Evolutionary conservation across 2,113 vertebrate species (phyloP).

Genomic region (Galemys pyrenaicus): DNA sequence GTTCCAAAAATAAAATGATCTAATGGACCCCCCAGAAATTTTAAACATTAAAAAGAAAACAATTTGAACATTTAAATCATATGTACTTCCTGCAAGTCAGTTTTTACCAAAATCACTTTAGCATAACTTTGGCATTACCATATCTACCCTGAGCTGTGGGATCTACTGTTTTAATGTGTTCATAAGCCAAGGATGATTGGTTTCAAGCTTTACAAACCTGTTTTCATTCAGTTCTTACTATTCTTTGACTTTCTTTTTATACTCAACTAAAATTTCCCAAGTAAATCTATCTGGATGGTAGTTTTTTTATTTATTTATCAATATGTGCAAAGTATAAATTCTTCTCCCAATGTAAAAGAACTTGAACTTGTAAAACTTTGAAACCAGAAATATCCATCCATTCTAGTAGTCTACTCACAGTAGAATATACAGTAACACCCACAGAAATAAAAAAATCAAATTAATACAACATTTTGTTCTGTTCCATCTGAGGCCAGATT

Average conservation of each 20-base stretch:
- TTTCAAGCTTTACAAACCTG: neutral
- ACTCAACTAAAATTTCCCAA: neutral
- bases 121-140: too few relatives aligned
- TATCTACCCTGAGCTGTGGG: neutral
- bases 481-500: too few relatives aligned
- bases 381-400: too few relatives aligned
- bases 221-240: neutral
- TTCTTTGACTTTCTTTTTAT: neutral
- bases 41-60: neutral
- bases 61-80: neutral
- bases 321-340: neutral
- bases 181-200: fast-evolving
- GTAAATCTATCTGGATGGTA: neutral
- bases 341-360: neutral
- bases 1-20: neutral
- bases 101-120: neutral
- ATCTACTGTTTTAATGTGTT: too few relatives aligned
- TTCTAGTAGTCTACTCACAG: too few relatives aligned
- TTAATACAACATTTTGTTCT: too few relatives aligned
- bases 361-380: too few relatives aligned
- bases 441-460: too few relatives aligned
- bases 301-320: neutral
- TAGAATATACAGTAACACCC: too few relatives aligned
- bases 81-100: neutral
- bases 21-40: neutral